phyloP scores from a whole-genome alignment of 2,113 vertebrate species.

The Pholis gunnellus region DNA sequence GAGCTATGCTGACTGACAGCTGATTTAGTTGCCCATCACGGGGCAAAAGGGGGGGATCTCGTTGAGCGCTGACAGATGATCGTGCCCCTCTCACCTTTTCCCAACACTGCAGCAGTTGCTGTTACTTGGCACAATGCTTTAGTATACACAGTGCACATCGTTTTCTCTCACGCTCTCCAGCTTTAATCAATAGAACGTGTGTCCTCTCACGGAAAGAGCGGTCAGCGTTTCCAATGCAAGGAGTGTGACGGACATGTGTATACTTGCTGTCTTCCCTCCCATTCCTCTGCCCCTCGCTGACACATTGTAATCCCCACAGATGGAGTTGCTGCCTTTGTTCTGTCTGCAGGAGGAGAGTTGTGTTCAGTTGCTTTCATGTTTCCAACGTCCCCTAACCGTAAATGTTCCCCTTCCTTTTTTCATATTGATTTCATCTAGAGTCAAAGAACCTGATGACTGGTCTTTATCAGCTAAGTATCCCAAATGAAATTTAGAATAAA shows the following conservation, averaged over 20 bases:
- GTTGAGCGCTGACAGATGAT: constrained; percentile 41
- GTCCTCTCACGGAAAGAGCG: constrained; percentile 21
- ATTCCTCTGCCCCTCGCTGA: constrained; percentile 10
- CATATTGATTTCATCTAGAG: background rate
- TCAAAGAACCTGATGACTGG: background rate
- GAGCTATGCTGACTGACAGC: constrained; percentile 38
- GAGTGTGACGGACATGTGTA: constrained; percentile 28
- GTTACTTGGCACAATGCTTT: constrained; percentile 27
- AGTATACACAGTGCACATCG: constrained; percentile 25
- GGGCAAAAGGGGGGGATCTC: constrained; percentile 9
- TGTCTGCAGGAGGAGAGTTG: background rate
- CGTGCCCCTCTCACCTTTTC: constrained; percentile 16
- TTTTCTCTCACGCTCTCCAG: constrained; percentile 13
- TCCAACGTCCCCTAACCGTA: background rate
- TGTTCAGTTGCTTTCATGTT: background rate
- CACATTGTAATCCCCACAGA: constrained; percentile 22
- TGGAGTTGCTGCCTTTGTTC: constrained; percentile 6
- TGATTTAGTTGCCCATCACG: constrained; percentile 28
- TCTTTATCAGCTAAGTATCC: background rate
- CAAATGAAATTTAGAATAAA: background rate
- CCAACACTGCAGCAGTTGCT: constrained; percentile 23
- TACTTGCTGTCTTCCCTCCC: constrained; percentile 30
- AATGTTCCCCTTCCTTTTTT: background rate
- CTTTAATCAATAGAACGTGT: constrained; percentile 56
- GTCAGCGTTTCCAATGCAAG: constrained; percentile 28